Evolutionary conservation across 2,888 invertebrate species (phyloP).

Genomic region (Eledone cirrhosa): DNA sequence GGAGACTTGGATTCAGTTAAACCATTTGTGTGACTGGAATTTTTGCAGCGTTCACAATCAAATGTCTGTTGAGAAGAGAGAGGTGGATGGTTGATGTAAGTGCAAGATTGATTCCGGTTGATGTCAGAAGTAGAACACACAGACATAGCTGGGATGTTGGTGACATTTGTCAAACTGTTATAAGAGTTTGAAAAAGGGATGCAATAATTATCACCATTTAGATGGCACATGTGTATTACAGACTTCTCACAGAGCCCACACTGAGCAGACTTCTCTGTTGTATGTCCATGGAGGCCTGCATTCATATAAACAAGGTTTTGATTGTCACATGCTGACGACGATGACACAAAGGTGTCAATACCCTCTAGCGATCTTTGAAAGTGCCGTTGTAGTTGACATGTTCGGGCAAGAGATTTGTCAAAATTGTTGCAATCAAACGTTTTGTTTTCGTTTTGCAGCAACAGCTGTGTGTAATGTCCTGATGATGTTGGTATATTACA

Average conservation of each 20-base stretch:
- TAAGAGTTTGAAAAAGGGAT: constrained; percentile 14
- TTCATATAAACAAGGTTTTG: constrained; percentile 23
- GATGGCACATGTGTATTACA: constrained; percentile 20
- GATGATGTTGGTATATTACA: neutral
- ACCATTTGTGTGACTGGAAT: constrained; percentile 10
- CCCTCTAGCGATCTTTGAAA: constrained; percentile 19
- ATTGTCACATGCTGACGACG: constrained; percentile 21
- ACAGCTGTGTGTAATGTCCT: neutral
- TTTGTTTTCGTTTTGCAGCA: constrained; percentile 22
- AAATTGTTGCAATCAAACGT: constrained; percentile 12
- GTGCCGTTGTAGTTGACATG: constrained; percentile 18
- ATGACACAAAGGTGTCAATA: constrained; percentile 11
- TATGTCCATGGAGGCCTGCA: constrained; percentile 12
- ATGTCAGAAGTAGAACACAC: constrained; percentile 8
- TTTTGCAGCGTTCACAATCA: constrained; percentile 10
- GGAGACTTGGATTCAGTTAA: neutral
- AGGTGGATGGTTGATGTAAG: neutral
- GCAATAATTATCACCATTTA: constrained; percentile 22
- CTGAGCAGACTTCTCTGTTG: neutral
- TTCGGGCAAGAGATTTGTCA: neutral
- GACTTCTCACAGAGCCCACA: constrained; percentile 21
- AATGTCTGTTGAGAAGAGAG: constrained; percentile 4
- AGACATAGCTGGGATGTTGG: constrained; percentile 1
- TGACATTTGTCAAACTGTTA: constrained; percentile 21
- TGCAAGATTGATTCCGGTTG: constrained; percentile 14